phyloP scores from a whole-genome alignment of 1,140 invertebrate species.

The Drosophila mayri region DNA sequence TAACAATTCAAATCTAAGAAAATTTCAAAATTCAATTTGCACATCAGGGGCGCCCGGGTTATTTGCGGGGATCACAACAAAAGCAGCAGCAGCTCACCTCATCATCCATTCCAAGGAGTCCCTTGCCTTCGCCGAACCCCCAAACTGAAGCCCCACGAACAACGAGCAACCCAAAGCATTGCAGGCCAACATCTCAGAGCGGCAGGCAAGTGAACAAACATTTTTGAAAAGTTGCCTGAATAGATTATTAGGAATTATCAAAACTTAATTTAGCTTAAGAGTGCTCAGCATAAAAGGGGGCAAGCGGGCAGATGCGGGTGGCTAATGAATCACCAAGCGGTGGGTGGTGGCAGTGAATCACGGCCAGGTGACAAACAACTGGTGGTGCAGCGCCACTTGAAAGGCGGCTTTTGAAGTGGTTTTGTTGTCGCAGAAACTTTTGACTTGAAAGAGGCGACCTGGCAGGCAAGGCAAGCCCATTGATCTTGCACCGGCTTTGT shows the following conservation, averaged over 20 bases:
- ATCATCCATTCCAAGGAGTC: neutral
- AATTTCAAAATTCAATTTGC: conserved; percentile 80
- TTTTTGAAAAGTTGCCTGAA: conserved; percentile 78
- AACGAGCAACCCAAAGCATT: conserved; percentile 2
- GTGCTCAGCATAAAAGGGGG: conserved; percentile 19
- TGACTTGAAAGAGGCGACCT: conserved; percentile 25
- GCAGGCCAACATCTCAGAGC: conserved; percentile 33
- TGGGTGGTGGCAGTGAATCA: conserved; percentile 14
- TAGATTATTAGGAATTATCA: conserved; percentile 84
- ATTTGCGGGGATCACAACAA: conserved; percentile 55
- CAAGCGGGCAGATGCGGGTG: conserved; percentile 26
- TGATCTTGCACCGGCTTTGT: conserved; percentile 72
- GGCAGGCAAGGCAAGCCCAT: conserved; percentile 56
- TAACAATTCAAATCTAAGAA: conserved; percentile 73
- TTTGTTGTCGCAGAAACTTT: conserved; percentile 53
- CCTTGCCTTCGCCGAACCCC: conserved; percentile 4
- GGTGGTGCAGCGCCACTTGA: conserved; percentile 51
- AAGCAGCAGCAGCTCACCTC: conserved; percentile 15
- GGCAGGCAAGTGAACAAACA: conserved; percentile 72
- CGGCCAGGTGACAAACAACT: conserved; percentile 70
- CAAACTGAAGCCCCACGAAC: conserved; percentile 1
- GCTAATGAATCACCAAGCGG: conserved; percentile 60
- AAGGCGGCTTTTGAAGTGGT: conserved; percentile 77
- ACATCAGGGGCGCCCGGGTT: conserved; percentile 6
- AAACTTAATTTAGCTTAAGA: conserved; percentile 83